Base-by-base conservation (phyloP, 2,797 vertebrate genomes). In the Lepilemur ruficaudatus region DNA sequence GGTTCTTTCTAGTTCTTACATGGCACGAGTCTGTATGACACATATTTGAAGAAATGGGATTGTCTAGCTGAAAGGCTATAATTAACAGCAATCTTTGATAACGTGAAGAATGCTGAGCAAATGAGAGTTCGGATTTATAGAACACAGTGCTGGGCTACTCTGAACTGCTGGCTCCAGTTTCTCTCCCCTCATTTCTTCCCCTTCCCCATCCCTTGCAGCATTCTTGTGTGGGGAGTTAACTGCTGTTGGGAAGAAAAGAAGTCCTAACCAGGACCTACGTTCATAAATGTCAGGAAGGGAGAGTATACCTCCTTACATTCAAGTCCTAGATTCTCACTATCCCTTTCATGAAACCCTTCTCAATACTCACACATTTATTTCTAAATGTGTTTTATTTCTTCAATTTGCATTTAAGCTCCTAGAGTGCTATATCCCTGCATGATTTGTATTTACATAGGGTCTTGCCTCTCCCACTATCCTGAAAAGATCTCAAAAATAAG, bases 361-460 rank as follows among this genome's bases (percentile, higher is more conserved):
- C 95, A 84, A 78, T 67, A 72, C 52, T 43, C 65, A 4, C 43
- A 25, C 28, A 61, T 80, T 76, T 90, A 81, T 72, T 83, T 95
- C 69, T 94, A 32, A 94, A 70, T 41, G 52, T 82, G 43, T 88
- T 95, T 72, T 85, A 48, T 73, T 92, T 70, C 65, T 96, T 81
- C 57, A 81, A 46, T 61, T 94, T 95, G 52, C 85, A 92, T 59
- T 32, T 84, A 90, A 61, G 14, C 48, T 95, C 41, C 59, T 89
- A 76, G 48, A 61, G 28, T 61, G 59, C 50, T 93, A 18, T 85
- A 70, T 81, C 13, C 4, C 38, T 85, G 32, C 48, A 48, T 59
- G 65, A 41, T 84, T 93, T 96, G 87, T 90, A 95, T 84, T 94
- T 91, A 91, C 46, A 50, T 90, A 50, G n/a, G 22, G 63, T 52